Base-by-base conservation (phyloP, 1,140 invertebrate species). In the Camponotus pennsylvanicus region DNA sequence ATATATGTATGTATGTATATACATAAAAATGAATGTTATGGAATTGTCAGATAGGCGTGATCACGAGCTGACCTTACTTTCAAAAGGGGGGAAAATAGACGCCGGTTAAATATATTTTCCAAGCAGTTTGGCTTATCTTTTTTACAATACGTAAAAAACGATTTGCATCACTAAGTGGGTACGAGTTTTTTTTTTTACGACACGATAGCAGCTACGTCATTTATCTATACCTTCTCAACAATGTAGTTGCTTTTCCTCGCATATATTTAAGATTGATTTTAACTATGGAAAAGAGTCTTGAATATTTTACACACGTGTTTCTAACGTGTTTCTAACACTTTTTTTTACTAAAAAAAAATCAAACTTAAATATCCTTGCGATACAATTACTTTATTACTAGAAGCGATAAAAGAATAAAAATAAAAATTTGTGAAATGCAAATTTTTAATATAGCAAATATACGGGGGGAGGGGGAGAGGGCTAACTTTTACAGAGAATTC, bases 141-240 rank as follows among this genome's bases (percentile, higher is more conserved):
- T 61, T 75, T 57, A 67, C 5, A 27, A 59, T 73, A 27, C 27
- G 67, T 69, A 59, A 34, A 71, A 42, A 6, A 69, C 77, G 21
- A 80, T 80, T 70, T 80, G 66, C 78, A 80, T 80, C 42, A 80
- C 66, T 64, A 57, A 70, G 64, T 42, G 34, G n/a, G 34, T 32
- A 80, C 8, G 59, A 49, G 42, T 67, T 78, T 52, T 79, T 55
- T 27, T 27, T 27, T 27, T 57, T 80, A 42, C 49, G 34, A 42
- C 40, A 15, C 32, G n/a, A 55, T 27, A 34, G 8, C 13, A 13
- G 13, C 6, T 34, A 9, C 3, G 40, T 83, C 55, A 75, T 75
- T 83, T 75, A 27, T 83, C 69, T 75, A 75, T 83, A 63, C 52
- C 79, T 61, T 75, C 40, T 83, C 27, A 75, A 83, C 40, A 45